Conservation (phyloP, 2,113 vertebrate genomes). For the Gasterosteus aculeatus region DNA sequence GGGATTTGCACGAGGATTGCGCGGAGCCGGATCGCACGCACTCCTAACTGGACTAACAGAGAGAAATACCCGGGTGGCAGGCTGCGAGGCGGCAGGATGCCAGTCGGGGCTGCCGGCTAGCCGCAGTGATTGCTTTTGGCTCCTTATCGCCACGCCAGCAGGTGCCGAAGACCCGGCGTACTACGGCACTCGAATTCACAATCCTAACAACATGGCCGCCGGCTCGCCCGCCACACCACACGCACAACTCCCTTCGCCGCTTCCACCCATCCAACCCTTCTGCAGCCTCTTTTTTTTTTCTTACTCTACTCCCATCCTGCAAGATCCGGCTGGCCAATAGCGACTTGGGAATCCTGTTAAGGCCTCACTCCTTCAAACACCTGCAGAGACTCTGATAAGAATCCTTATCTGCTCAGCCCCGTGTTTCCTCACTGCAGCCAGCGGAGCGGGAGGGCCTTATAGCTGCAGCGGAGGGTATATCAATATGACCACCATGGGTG, state of each 20-base stretch:
- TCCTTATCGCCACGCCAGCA: slow-evolving; percentile 68
- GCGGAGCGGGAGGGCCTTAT: slow-evolving; percentile 23
- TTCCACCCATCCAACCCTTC: slow-evolving; percentile 16
- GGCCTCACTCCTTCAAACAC: slow-evolving; percentile 60
- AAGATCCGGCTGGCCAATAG: slow-evolving; percentile 33
- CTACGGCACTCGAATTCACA: slow-evolving; percentile 54
- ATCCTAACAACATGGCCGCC: slow-evolving; percentile 47
- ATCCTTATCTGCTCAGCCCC: slow-evolving; percentile 58
- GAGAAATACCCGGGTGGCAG: slow-evolving; percentile 42
- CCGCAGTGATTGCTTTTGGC: slow-evolving; percentile 63
- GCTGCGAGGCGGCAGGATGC: slow-evolving; percentile 47
- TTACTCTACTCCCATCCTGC: slow-evolving; percentile 24
- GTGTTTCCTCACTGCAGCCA: slow-evolving; percentile 43
- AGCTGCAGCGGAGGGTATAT: slow-evolving; percentile 16
- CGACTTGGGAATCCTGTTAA: slow-evolving; percentile 60
- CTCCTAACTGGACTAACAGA: background rate
- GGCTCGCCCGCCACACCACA: slow-evolving; percentile 19
- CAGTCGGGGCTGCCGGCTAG: slow-evolving; percentile 32
- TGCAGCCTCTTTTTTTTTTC: background rate
- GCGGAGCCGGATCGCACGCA: background rate
- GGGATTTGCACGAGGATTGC: background rate
- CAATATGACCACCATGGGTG: slow-evolving; percentile 22
- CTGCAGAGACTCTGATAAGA: slow-evolving; percentile 73
- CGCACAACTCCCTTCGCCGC: slow-evolving; percentile 6
- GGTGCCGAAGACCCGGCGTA: slow-evolving; percentile 46